These are phyloP conservation scores for Melanostoma mellinum DNA, from an alignment of 2,888 invertebrate species.

Conservation along the genomic window DNA sequence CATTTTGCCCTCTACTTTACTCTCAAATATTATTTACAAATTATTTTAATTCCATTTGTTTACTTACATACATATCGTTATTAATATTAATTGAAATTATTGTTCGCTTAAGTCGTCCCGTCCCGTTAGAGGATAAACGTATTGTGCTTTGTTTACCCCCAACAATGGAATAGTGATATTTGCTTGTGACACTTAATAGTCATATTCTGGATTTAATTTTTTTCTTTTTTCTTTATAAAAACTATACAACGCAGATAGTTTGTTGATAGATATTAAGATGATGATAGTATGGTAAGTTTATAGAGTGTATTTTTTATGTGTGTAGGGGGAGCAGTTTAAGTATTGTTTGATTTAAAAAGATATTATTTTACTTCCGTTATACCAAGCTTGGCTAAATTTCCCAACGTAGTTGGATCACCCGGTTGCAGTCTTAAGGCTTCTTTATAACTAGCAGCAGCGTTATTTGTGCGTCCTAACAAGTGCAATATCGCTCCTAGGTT, in stretches of 20 bases:
- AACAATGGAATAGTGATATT: slow-evolving; percentile 60
- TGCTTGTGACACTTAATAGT: slow-evolving; percentile 45
- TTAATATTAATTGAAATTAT: slow-evolving; percentile 75
- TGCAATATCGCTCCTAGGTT: slow-evolving; percentile 98
- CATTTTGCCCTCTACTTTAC: slow-evolving; percentile 23
- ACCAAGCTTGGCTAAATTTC: slow-evolving; percentile 91
- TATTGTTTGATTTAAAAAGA: slow-evolving; percentile 52
- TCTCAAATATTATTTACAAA: slow-evolving; percentile 59
- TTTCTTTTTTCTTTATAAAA: slow-evolving; percentile 46
- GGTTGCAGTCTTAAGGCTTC: slow-evolving; percentile 93
- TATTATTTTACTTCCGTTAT: slow-evolving; percentile 78
- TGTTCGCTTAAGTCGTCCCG: slow-evolving; percentile 71
- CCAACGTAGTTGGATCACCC: slow-evolving; percentile 92
- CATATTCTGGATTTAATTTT: slow-evolving; percentile 47
- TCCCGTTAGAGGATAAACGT: slow-evolving; percentile 42
- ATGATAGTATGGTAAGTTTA: slow-evolving; percentile 54
- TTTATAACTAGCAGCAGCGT: slow-evolving; percentile 93
- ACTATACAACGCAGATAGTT: slow-evolving; percentile 69
- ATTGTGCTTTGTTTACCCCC: slow-evolving; percentile 20
- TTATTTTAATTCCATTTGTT: slow-evolving; percentile 60
- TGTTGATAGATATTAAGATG: slow-evolving; percentile 55
- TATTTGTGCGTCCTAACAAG: slow-evolving; percentile 93
- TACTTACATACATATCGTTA: slow-evolving; percentile 78
- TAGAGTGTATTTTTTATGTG: slow-evolving; percentile 50
- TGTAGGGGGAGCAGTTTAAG: slow-evolving; percentile 57